Conservation (phyloP, 1,140 invertebrate species). For the Leptonema lineaticorne region DNA sequence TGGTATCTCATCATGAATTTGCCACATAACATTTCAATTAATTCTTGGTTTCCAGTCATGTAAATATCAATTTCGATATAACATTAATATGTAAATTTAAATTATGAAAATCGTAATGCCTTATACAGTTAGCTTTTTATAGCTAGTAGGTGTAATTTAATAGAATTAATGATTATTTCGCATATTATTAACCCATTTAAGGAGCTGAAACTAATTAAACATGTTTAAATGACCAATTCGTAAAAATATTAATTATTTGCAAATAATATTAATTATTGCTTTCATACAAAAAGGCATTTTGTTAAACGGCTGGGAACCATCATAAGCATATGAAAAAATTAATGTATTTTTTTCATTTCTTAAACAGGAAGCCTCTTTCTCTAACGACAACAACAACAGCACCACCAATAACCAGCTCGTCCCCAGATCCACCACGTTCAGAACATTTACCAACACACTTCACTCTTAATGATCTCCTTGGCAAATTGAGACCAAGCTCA, state of each 20-base stretch:
- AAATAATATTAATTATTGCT: background rate
- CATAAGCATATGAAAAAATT: conserved; percentile 7
- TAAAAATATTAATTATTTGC: background rate
- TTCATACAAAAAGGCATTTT: background rate
- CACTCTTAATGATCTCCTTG: conserved; percentile 54
- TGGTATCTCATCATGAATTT: conserved; percentile 54
- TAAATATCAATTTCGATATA: conserved; percentile 4
- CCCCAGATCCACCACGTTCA: conserved; percentile 53
- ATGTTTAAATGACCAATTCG: background rate
- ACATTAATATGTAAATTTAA: background rate
- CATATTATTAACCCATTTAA: background rate
- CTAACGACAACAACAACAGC: conserved; percentile 58
- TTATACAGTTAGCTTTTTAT: background rate
- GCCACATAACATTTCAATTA: conserved; percentile 30
- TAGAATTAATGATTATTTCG: background rate
- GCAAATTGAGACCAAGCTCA: conserved; percentile 54
- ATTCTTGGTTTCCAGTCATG: conserved; percentile 32
- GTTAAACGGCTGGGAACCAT: conserved; percentile 34
- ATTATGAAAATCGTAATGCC: background rate
- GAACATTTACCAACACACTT: conserved; percentile 56
- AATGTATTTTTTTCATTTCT: conserved; percentile 23
- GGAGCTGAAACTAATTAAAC: no score
- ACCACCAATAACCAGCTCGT: conserved; percentile 54
- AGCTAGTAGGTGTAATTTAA: background rate
- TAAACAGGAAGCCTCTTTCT: conserved; percentile 54